A percentile compares a stretch with the other conserved stretches of the same genome.
Evolutionary conservation across 2,113 vertebrate genomes (phyloP).

Genomic region (Ifrita kowaldi): DNA sequence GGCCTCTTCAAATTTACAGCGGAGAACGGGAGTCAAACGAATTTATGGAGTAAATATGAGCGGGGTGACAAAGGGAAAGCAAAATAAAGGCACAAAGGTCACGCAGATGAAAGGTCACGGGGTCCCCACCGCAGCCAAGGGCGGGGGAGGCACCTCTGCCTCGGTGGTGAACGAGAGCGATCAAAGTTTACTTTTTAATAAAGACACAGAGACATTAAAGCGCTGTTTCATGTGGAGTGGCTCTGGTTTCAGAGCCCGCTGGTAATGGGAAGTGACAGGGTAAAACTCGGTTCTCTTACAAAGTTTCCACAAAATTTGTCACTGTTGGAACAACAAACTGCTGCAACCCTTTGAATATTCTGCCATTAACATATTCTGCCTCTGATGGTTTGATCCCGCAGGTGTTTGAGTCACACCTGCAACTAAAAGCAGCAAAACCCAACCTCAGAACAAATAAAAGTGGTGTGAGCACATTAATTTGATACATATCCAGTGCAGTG

Average conservation of each 20-base stretch:
- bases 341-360: not conserved
- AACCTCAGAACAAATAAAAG: not conserved
- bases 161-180: not conserved
- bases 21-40: not conserved
- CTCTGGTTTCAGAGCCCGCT: not conserved
- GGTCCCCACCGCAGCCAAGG: not conserved
- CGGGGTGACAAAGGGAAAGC: not conserved
- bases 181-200: slow-evolving; percentile 25
- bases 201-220: not conserved
- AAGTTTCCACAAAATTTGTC: not conserved
- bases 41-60: slow-evolving; percentile 5
- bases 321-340: not conserved
- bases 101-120: not conserved
- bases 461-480: not conserved
- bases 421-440: not conserved
- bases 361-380: not conserved
- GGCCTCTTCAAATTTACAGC: not conserved
- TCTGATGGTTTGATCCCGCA: not conserved
- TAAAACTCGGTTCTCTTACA: not conserved
- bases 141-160: not conserved
- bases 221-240: not conserved
- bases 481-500: not conserved
- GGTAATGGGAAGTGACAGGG: not conserved
- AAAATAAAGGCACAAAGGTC: not conserved
- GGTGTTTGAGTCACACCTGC: not conserved